phyloP scores from a whole-genome alignment of 2,888 invertebrate genomes.

The Spicauda simplicius region DNA sequence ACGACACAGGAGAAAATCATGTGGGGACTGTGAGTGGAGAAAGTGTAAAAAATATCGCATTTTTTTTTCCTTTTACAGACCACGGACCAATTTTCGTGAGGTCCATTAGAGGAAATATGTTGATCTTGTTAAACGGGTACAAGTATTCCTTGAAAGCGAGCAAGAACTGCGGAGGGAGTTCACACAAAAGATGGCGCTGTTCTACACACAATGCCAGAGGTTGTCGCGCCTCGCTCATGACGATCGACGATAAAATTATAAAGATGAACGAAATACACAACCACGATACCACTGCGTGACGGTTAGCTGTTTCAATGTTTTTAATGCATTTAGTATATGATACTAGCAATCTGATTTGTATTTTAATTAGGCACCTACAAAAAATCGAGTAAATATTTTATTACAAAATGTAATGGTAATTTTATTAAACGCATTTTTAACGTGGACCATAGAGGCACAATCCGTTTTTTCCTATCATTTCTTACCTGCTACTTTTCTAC shows the following conservation, averaged over 20 bases:
- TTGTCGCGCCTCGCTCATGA: conserved; percentile 50
- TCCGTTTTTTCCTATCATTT: too few relatives aligned
- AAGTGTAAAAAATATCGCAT: too few relatives aligned
- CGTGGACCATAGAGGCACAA: too few relatives aligned
- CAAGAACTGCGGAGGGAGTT: conserved; percentile 22
- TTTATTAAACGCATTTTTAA: too few relatives aligned
- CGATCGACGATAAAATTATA: conserved; percentile 46
- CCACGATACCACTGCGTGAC: conserved; percentile 14
- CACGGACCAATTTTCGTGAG: conserved; percentile 14
- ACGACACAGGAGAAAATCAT: too few relatives aligned
- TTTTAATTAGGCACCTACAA: too few relatives aligned
- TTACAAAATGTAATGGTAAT: too few relatives aligned
- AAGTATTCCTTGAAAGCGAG: conserved; percentile 43
- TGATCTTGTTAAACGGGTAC: conserved; percentile 45
- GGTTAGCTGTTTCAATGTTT: background rate
- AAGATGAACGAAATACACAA: conserved; percentile 44
- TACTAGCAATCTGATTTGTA: too few relatives aligned
- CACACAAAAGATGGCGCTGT: conserved; percentile 43
- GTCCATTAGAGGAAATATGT: conserved; percentile 41
- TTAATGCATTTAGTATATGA: too few relatives aligned
- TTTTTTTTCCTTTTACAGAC: conserved; percentile 1
- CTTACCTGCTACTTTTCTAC: too few relatives aligned
- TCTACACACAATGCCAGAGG: conserved; percentile 39
- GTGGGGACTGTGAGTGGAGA: too few relatives aligned
- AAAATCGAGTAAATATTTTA: too few relatives aligned